Conservation (phyloP, 2,888 invertebrate genomes). For the Lasioglossum marginatum region DNA sequence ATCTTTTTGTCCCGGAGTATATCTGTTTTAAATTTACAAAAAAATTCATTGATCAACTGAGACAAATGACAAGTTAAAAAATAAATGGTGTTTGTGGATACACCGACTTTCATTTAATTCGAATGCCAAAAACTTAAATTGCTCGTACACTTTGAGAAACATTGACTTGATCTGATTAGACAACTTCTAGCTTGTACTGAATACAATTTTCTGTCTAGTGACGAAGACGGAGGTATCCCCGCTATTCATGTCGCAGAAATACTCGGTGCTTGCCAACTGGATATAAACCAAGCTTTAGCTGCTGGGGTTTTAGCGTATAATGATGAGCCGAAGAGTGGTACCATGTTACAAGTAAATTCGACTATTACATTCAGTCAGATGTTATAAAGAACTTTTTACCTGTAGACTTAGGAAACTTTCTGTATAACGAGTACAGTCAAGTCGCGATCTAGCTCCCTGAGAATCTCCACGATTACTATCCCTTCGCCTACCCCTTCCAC, state of each 20-base stretch:
- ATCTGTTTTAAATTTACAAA: no score
- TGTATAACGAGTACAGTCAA: no score
- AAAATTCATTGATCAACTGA: no score
- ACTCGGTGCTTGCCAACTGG: slow-evolving; percentile 74
- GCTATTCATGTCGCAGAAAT: slow-evolving; percentile 82
- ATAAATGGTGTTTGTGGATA: no score
- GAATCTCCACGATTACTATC: no score
- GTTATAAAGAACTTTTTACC: neutral
- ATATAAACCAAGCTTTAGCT: slow-evolving; percentile 76
- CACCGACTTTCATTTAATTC: no score
- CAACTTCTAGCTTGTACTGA: neutral
- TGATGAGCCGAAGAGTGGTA: slow-evolving; percentile 76
- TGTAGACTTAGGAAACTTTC: neutral
- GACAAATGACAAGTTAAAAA: no score
- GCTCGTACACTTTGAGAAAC: neutral
- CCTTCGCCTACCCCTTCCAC: no score
- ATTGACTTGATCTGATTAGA: no score
- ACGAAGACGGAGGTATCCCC: slow-evolving; percentile 86
- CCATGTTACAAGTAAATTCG: slow-evolving; percentile 71
- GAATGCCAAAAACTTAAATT: neutral
- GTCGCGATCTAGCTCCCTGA: no score
- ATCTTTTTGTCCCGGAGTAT: no score
- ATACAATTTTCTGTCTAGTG: slow-evolving; percentile 64
- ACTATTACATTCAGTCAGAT: neutral
- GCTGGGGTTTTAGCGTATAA: slow-evolving; percentile 74